Conservation (phyloP, 2,113 vertebrate species). For the Pluvialis apricaria region DNA sequence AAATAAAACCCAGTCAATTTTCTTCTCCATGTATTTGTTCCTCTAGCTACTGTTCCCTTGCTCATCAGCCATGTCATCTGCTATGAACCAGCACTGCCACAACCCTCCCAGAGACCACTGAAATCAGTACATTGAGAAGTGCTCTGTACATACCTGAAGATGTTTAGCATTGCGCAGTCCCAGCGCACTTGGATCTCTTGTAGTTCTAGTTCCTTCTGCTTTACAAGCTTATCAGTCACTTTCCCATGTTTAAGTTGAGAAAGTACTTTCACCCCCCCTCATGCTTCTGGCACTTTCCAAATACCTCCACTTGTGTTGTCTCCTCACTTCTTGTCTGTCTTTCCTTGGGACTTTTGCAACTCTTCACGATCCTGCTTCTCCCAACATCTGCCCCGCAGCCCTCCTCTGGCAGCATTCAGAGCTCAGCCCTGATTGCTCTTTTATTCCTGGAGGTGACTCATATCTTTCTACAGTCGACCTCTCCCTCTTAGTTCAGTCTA, state of each 20-base stretch:
- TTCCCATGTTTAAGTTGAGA: fast-evolving
- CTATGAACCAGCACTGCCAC: not conserved
- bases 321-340: not conserved
- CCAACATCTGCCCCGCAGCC: not conserved
- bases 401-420: not conserved
- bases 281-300: not conserved
- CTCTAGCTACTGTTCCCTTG: not conserved
- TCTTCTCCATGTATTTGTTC: not conserved
- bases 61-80: not conserved
- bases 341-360: not conserved
- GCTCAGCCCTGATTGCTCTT: not conserved
- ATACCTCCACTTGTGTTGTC: not conserved
- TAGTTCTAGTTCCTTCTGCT: not conserved
- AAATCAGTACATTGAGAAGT: not conserved
- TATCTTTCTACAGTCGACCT: not conserved
- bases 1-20: not conserved
- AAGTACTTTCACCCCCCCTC: not conserved
- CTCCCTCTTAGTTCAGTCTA: not conserved
- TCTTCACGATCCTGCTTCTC: not conserved
- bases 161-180: not conserved
- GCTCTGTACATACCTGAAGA: not conserved
- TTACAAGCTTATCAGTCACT: not conserved
- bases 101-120: not conserved
- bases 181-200: not conserved
- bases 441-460: not conserved